These are phyloP conservation scores for Dicentrarchus labrax DNA, from an alignment of 2,113 vertebrate genomes.

Conservation along the genomic window DNA sequence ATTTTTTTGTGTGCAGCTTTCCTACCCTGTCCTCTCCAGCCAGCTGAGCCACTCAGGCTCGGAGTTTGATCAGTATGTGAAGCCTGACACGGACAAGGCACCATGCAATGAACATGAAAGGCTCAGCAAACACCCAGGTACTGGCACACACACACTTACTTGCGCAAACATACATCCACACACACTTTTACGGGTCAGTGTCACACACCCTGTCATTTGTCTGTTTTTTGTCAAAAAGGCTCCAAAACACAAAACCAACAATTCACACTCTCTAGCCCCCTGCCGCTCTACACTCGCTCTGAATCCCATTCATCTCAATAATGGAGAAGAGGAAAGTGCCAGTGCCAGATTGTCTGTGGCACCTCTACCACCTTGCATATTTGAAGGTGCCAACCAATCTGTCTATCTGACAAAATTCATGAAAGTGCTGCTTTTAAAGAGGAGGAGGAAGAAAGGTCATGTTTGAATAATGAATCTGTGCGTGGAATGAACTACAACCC, in stretches of 20 bases:
- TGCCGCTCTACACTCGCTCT: slow-evolving; percentile 14
- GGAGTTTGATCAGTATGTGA: slow-evolving; percentile 62
- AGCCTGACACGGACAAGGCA: slow-evolving; percentile 57
- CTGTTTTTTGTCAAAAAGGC: slow-evolving; percentile 26
- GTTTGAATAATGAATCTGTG: slow-evolving; percentile 71
- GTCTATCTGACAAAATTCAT: slow-evolving; percentile 58
- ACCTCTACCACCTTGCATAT: slow-evolving; percentile 36
- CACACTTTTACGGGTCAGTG: slow-evolving; percentile 24
- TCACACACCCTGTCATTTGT: background rate
- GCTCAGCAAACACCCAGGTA: slow-evolving; percentile 54
- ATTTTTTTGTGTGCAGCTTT: slow-evolving; percentile 27
- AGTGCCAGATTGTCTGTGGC: slow-evolving; percentile 49
- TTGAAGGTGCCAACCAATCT: slow-evolving; percentile 47
- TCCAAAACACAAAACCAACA: slow-evolving; percentile 33
- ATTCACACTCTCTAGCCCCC: background rate
- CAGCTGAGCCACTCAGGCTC: slow-evolving; percentile 64
- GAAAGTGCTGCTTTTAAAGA: slow-evolving; percentile 51
- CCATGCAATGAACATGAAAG: slow-evolving; percentile 60
- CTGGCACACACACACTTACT: slow-evolving; percentile 8
- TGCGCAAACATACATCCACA: slow-evolving; percentile 5
- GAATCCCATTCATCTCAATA: slow-evolving; percentile 55
- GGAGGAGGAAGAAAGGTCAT: slow-evolving; percentile 53
- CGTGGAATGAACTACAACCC: slow-evolving; percentile 36
- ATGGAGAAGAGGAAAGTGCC: slow-evolving; percentile 45
- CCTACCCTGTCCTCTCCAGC: slow-evolving; percentile 42